These are phyloP conservation scores for Hemiprocne comata DNA, from an alignment of 2,113 vertebrate genomes.

Conservation along the genomic window DNA sequence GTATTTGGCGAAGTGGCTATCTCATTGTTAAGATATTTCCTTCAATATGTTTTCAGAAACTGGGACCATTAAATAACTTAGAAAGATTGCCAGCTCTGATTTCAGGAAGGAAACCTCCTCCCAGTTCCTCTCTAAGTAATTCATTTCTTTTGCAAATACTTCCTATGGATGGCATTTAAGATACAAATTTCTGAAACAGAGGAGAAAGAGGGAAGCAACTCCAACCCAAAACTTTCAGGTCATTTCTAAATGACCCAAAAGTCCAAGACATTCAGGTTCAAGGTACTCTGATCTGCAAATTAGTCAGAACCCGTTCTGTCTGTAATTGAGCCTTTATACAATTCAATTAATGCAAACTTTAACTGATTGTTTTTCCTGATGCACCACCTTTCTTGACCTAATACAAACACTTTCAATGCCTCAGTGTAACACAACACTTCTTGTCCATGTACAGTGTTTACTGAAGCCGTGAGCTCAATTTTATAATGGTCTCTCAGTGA, in stretches of 20 bases:
- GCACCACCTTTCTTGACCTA: background rate
- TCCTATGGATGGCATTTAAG: conserved; percentile 54
- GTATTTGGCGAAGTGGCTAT: conserved; percentile 75
- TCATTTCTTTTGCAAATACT: conserved; percentile 70
- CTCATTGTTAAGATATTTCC: conserved; percentile 87
- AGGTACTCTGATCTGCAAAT: background rate
- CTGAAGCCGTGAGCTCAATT: background rate
- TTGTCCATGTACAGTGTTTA: background rate
- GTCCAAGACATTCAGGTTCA: background rate
- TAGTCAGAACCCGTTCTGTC: background rate
- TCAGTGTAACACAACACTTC: background rate
- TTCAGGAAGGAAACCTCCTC: conserved; percentile 86
- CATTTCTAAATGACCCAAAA: background rate
- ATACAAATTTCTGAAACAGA: conserved; percentile 41
- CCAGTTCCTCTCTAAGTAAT: conserved; percentile 80
- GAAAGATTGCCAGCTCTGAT: conserved; percentile 80
- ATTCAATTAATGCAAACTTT: background rate
- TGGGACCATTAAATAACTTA: conserved; percentile 73
- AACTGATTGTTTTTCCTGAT: background rate
- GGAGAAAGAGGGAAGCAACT: conserved; percentile 22
- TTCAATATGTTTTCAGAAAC: conserved; percentile 83
- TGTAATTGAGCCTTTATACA: background rate
- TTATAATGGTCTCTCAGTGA: background rate
- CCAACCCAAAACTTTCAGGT: background rate
- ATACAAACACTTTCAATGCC: background rate